A percentile compares a stretch with the other conserved stretches of the same genome.
Evolutionary conservation across 1,140 invertebrate genomes (phyloP).

Genomic region (Aculops lycopersici): DNA sequence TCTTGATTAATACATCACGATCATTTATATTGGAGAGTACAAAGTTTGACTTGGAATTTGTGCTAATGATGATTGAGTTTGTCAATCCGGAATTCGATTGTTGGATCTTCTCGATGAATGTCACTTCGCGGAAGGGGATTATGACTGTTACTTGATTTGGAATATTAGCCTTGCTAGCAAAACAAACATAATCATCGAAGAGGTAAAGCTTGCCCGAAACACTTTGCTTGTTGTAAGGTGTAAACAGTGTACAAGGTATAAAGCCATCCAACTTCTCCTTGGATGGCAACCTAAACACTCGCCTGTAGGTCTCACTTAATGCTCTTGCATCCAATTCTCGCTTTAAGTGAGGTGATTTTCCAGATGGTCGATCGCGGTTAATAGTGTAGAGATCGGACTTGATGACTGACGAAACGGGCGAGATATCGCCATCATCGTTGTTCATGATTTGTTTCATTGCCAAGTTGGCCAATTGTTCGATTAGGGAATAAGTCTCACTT

Average conservation of each 20-base stretch:
- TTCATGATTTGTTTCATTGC: slow-evolving; percentile 45
- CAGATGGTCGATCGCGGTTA: slow-evolving; percentile 39
- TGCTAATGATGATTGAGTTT: slow-evolving; percentile 51
- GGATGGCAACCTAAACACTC: slow-evolving; percentile 49
- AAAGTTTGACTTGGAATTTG: slow-evolving; percentile 38
- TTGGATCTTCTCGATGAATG: slow-evolving; percentile 33
- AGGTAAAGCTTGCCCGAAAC: slow-evolving; percentile 63
- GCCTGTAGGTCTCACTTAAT: slow-evolving; percentile 37
- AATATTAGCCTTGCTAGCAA: slow-evolving; percentile 66
- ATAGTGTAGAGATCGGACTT: slow-evolving; percentile 8
- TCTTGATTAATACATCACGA: slow-evolving; percentile 53
- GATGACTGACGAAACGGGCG: background rate
- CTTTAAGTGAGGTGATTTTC: slow-evolving; percentile 56
- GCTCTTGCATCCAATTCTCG: slow-evolving; percentile 72
- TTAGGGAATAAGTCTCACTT: slow-evolving; percentile 54
- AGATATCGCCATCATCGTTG: slow-evolving; percentile 1
- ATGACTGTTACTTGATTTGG: slow-evolving; percentile 52
- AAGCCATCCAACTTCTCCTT: slow-evolving; percentile 68
- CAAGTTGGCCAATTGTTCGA: slow-evolving; percentile 79
- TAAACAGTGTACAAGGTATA: slow-evolving; percentile 58
- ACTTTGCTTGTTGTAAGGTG: slow-evolving; percentile 70
- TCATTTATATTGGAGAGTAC: slow-evolving; percentile 61
- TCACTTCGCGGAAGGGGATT: slow-evolving; percentile 49
- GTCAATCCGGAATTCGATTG: slow-evolving; percentile 27
- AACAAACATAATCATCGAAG: slow-evolving; percentile 78